A percentile compares a stretch with the other conserved stretches of the same genome.
Evolutionary conservation across 1,140 invertebrate genomes (phyloP).

Genomic region (Halesus radiatus): DNA sequence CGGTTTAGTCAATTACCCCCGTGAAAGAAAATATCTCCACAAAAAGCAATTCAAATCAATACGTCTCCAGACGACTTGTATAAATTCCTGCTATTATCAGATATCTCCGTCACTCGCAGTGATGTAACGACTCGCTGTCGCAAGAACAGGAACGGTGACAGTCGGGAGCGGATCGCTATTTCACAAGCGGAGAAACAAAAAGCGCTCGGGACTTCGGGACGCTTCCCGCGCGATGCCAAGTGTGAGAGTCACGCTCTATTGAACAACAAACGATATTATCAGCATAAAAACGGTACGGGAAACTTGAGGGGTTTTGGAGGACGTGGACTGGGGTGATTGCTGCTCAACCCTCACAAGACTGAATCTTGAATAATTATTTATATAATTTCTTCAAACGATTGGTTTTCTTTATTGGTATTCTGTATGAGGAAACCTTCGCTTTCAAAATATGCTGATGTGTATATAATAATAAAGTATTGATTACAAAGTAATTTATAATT

Average conservation of each 20-base stretch:
- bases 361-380: no score
- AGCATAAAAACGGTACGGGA: conserved; percentile 49
- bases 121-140: neutral
- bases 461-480: no score
- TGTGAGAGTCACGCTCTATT: conserved; percentile 51
- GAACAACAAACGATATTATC: conserved; percentile 54
- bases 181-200: conserved; percentile 24
- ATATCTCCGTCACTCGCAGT: neutral
- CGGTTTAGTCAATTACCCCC: no score
- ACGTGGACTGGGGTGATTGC: neutral
- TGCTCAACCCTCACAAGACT: neutral
- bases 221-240: conserved; percentile 29
- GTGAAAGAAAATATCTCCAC: no score
- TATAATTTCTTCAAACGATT: no score
- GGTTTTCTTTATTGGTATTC: no score
- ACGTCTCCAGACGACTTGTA: no score
- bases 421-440: no score
- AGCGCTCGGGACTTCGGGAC: conserved; percentile 34
- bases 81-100: no score
- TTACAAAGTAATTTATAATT: no score
- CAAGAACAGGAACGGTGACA: conserved; percentile 8
- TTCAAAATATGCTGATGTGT: no score
- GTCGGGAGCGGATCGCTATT: neutral
- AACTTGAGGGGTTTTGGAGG: neutral
- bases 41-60: no score